Percentiles rank a stretch among this genome's conserved stretches.
phyloP scores from a whole-genome alignment of 2,797 vertebrate genomes.

The Crypturellus tataupa region DNA sequence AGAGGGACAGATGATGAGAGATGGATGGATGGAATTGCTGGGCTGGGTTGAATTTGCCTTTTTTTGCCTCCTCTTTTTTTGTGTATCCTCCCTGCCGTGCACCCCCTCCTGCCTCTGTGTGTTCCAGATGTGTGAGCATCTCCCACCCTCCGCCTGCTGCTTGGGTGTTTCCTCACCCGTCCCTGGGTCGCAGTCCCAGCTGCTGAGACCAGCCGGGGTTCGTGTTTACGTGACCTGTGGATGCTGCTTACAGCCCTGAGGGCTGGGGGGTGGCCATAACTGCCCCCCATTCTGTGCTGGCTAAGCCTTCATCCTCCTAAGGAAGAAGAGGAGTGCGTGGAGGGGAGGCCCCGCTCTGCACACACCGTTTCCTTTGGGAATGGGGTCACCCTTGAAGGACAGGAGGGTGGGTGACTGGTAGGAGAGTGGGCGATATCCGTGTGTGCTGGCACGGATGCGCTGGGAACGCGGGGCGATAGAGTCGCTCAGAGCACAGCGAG shows the following conservation, averaged over 20 bases:
- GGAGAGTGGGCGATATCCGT: background rate
- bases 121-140: background rate
- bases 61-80: background rate
- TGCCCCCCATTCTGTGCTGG: accelerated
- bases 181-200: background rate
- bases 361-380: accelerated
- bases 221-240: background rate
- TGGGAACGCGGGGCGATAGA: too few species aligned
- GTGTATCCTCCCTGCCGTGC: background rate
- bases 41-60: background rate
- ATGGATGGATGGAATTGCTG: background rate
- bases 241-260: background rate
- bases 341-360: background rate
- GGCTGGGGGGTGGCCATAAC: background rate
- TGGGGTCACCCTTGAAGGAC: accelerated
- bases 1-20: background rate
- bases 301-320: background rate
- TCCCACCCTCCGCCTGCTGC: background rate
- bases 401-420: accelerated
- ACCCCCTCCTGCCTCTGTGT: background rate
- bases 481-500: too few species aligned
- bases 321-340: background rate
- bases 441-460: too few species aligned
- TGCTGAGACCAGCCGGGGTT: background rate
- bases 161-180: background rate